phyloP scores from a whole-genome alignment of 1,140 invertebrate species.

The Pemphigus obesinymphae region DNA sequence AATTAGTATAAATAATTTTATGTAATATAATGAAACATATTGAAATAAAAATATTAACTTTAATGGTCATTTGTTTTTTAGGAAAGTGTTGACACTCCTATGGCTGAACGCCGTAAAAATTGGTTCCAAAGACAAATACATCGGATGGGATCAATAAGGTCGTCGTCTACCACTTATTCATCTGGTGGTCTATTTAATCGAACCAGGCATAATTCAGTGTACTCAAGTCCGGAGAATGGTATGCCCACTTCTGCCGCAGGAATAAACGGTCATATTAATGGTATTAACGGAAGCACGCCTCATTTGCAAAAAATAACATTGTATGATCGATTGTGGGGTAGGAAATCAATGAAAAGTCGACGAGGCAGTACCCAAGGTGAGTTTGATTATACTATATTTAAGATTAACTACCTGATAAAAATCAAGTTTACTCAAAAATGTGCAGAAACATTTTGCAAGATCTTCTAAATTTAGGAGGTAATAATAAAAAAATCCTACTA shows the following conservation, averaged over 20 bases:
- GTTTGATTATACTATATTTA: not conserved
- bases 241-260: conserved; percentile 48
- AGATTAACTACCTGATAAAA: too few relatives aligned
- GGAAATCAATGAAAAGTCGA: conserved; percentile 64
- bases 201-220: conserved; percentile 65
- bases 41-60: not conserved
- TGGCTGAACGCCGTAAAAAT: conserved; percentile 77
- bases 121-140: conserved; percentile 80
- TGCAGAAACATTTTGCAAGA: too few relatives aligned
- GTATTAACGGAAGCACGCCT: conserved; percentile 47
- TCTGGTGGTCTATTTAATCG: conserved; percentile 68
- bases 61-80: conserved; percentile 48
- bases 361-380: conserved; percentile 34
- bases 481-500: too few relatives aligned
- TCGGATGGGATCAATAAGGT: conserved; percentile 73
- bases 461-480: too few relatives aligned
- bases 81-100: conserved; percentile 82
- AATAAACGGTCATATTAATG: conserved; percentile 47
- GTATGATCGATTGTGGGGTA: conserved; percentile 71
- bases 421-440: too few relatives aligned
- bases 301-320: conserved; percentile 64
- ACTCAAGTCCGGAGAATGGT: conserved; percentile 71
- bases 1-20: not conserved
- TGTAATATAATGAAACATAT: too few relatives aligned
- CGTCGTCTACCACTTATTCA: conserved; percentile 76